Evolutionary conservation across 1,140 invertebrate species (phyloP).

Genomic region (Listronotus bonariensis): DNA sequence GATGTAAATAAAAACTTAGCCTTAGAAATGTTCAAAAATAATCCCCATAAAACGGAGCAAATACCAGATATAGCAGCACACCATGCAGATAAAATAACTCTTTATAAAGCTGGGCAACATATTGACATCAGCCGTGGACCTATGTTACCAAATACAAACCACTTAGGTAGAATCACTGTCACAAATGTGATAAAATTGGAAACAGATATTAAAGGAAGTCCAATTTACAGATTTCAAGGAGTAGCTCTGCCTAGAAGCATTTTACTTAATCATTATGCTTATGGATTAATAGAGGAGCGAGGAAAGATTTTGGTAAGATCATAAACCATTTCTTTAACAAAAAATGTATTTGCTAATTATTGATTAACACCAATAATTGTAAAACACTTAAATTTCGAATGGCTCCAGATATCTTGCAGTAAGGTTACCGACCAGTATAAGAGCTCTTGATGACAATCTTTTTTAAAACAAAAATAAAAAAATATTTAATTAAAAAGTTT

Average conservation of each 20-base stretch:
- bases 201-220: conserved; percentile 59
- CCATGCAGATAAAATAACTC: conserved; percentile 66
- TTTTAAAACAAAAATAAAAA: too few relatives aligned
- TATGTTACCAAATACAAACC: conserved; percentile 76
- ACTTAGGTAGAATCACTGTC: conserved; percentile 76
- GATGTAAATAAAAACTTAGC: conserved; percentile 74
- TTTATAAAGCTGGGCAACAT: conserved; percentile 84
- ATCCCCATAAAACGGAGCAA: conserved; percentile 80
- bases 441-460: too few relatives aligned
- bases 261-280: conserved; percentile 81
- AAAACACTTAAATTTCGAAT: conserved; percentile 6
- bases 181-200: conserved; percentile 73
- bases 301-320: conserved; percentile 71
- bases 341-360: too few relatives aligned
- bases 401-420: too few relatives aligned
- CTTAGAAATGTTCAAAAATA: conserved; percentile 83
- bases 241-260: conserved; percentile 80
- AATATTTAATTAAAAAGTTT: too few relatives aligned
- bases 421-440: too few relatives aligned
- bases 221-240: conserved; percentile 88
- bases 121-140: conserved; percentile 92
- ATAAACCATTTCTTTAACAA: too few relatives aligned
- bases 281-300: conserved; percentile 73
- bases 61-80: conserved; percentile 78
- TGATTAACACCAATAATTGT: too few relatives aligned